Evolutionary conservation across 2,888 invertebrate genomes (phyloP), one percentile per base, ranked within the genome.

Genomic region (Mellilla xanthometata): DNA sequence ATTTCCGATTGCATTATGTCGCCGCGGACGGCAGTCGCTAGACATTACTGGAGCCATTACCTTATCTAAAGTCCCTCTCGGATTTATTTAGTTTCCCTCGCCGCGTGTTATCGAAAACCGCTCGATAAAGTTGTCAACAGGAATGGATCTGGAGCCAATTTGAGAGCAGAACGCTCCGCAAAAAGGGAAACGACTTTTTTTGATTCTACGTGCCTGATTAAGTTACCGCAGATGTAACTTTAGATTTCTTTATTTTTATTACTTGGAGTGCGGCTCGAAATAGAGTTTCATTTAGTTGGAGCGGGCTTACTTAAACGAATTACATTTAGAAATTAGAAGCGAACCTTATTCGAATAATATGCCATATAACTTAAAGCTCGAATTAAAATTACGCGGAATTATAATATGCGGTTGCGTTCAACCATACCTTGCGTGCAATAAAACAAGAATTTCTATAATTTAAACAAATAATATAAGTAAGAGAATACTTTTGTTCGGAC

Each of bases 91-190:
- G 87, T 87, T 86, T 87, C 86, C 86, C 84, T 83, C 80, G 82
- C 85, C 85, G 85, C 87, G 85, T 87, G 87, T 88, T 88, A 88
- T 88, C 87, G 89, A 85, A 87, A 86, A 85, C 81, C 86, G 83
- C 78, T 88, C 87, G 89, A 89, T 89, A 88, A 88, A 86, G 81
- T 88, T 88, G 87, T 88, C 88, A 89, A 88, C 87, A 86, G 80
- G 76, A 88, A 87, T 81, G 83, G 84, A 85, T 87, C 85, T 80
- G 73, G 72, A 81, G 83, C 83, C 87, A 87, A 86, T 87, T 87
- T 85, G 79, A 84, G 80, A 80, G 71, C 68, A 78, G 73, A 79
- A 69, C 72, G 71, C 60, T 71, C 66, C 63, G 67, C 64, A 76
- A 77, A 84, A 78, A 81, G 76, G 72, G 72, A 76, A 83, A 81